Conservation (phyloP, 2,888 invertebrate genomes). For the Acanthosepion pharaonis region DNA sequence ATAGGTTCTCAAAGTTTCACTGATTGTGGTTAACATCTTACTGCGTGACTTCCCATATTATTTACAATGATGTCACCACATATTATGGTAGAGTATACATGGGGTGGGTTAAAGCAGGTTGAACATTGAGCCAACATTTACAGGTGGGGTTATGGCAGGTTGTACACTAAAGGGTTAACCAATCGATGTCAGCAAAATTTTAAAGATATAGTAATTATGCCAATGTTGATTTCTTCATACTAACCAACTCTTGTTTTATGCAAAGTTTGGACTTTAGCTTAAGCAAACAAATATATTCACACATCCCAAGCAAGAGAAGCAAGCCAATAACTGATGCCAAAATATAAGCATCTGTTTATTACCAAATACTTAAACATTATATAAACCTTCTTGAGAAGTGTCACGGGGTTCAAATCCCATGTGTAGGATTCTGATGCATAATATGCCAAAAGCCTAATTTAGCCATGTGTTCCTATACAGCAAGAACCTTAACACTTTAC, state of each 20-base stretch:
- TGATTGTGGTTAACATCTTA: too few relatives aligned
- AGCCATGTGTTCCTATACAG: neutral
- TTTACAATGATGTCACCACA: too few relatives aligned
- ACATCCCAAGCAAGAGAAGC: neutral
- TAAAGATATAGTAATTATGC: too few relatives aligned
- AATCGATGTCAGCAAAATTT: too few relatives aligned
- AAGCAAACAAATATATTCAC: neutral
- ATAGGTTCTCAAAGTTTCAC: too few relatives aligned
- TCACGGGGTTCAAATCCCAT: neutral
- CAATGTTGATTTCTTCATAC: too few relatives aligned
- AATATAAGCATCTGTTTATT: neutral
- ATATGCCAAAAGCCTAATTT: neutral
- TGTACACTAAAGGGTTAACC: too few relatives aligned
- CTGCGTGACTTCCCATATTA: too few relatives aligned
- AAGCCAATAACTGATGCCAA: neutral
- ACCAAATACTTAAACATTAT: neutral
- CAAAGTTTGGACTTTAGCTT: neutral
- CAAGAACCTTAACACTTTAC: neutral
- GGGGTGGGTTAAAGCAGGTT: too few relatives aligned
- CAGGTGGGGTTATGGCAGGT: too few relatives aligned
- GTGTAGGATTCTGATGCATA: neutral
- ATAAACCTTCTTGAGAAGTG: neutral
- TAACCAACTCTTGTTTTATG: neutral
- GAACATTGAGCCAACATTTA: too few relatives aligned
- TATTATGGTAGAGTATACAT: too few relatives aligned